phyloP scores from a whole-genome alignment of 2,888 invertebrate species.

The Ormyrus labotus region DNA sequence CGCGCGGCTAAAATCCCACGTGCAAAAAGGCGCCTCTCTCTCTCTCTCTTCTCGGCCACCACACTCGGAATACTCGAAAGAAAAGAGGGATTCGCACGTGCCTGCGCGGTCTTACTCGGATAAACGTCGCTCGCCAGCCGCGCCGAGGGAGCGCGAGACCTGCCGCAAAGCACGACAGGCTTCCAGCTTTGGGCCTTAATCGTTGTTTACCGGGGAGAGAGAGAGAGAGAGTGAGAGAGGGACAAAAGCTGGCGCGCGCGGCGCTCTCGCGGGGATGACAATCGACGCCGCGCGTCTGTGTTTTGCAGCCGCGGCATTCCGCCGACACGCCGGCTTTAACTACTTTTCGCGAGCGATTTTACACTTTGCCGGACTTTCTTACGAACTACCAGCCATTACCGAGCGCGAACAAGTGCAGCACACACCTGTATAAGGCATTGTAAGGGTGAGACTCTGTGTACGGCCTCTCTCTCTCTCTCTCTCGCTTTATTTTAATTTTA shows the following conservation, averaged over 20 bases:
- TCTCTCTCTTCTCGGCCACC: background rate
- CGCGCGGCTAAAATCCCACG: slow-evolving; percentile 1
- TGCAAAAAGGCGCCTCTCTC: slow-evolving; percentile 12
- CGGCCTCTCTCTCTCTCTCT: no score
- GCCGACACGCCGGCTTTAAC: slow-evolving; percentile 27
- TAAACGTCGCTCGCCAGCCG: background rate
- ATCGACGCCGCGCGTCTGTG: slow-evolving; percentile 22
- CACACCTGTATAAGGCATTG: slow-evolving; percentile 26
- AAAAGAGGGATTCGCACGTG: slow-evolving; percentile 33
- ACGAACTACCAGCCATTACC: slow-evolving; percentile 3
- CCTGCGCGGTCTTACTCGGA: slow-evolving; percentile 31
- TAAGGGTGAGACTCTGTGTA: background rate
- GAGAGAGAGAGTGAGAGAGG: slow-evolving; percentile 7
- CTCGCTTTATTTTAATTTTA: background rate
- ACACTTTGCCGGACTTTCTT: slow-evolving; percentile 42
- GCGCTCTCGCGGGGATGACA: slow-evolving; percentile 43
- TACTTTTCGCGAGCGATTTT: slow-evolving; percentile 50
- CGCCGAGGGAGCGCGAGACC: background rate
- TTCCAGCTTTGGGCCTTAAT: slow-evolving; percentile 51
- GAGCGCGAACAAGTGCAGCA: background rate
- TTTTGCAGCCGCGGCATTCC: slow-evolving; percentile 41
- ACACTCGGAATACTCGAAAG: background rate
- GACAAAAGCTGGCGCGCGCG: slow-evolving; percentile 23
- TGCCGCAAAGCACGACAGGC: slow-evolving; percentile 21
- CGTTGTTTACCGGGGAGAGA: slow-evolving; percentile 21